Conservation (phyloP, 2,888 invertebrate species). For the Anticlea derivata region DNA sequence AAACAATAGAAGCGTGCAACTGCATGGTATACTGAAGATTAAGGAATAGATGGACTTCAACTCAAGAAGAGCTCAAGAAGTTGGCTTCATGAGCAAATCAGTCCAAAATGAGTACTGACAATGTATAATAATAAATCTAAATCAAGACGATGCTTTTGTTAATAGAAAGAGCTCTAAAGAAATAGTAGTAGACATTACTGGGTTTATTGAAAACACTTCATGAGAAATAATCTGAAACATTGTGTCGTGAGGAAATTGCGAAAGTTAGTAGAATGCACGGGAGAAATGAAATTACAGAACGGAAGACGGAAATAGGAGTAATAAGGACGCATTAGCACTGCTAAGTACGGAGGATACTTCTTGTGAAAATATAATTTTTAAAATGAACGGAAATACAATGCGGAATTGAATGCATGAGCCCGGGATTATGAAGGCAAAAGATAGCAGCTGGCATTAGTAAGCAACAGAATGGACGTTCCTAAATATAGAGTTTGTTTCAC, state of each 20-base stretch:
- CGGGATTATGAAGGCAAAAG: neutral
- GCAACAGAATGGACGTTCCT: too few species aligned
- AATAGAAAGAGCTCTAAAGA: too few species aligned
- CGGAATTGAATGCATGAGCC: neutral
- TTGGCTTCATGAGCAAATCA: too few species aligned
- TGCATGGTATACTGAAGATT: neutral
- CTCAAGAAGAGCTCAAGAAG: too few species aligned
- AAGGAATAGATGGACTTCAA: neutral
- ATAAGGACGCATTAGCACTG: conserved; percentile 27
- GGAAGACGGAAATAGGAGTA: conserved; percentile 28
- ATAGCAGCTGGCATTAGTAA: too few species aligned
- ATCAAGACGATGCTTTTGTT: too few species aligned
- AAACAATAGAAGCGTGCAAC: conserved; percentile 36
- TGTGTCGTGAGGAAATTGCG: conserved; percentile 34
- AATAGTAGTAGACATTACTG: too few species aligned
- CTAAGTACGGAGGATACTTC: conserved; percentile 23
- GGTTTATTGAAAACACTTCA: conserved; percentile 15
- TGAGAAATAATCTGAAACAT: conserved; percentile 28
- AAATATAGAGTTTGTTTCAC: too few species aligned
- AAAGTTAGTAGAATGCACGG: conserved; percentile 34
- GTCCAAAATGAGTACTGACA: too few species aligned
- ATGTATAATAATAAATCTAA: too few species aligned
- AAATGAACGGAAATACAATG: conserved; percentile 8
- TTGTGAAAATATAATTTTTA: conserved; percentile 11
- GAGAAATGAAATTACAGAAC: conserved; percentile 34